Evolutionary conservation across 2,113 vertebrate genomes (phyloP).

Genomic region (Sula dactylatra): DNA sequence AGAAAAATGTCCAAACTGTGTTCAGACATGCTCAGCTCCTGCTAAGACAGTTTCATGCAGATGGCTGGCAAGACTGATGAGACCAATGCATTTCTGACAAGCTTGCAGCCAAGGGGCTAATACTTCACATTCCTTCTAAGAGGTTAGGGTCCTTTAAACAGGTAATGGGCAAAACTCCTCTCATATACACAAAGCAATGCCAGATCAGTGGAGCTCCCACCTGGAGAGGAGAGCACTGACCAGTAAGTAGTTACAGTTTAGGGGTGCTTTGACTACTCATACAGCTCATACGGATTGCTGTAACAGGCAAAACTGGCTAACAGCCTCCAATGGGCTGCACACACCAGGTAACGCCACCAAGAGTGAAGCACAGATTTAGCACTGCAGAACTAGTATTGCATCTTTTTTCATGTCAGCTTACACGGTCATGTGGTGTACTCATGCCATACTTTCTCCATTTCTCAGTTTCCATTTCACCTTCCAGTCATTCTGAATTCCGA

Average conservation of each 20-base stretch:
- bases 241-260: background rate
- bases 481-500: background rate
- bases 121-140: slow-evolving; percentile 48
- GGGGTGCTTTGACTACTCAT: background rate
- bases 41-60: background rate
- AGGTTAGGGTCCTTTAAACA: background rate
- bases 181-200: background rate
- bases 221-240: background rate
- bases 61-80: slow-evolving; percentile 35
- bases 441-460: background rate
- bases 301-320: background rate
- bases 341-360: background rate
- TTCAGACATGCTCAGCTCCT: slow-evolving; percentile 24
- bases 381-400: background rate
- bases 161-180: background rate
- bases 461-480: background rate
- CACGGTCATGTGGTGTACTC: background rate
- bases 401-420: background rate
- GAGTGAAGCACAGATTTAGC: background rate
- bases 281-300: background rate
- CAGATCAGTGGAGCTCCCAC: background rate
- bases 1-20: slow-evolving; percentile 45
- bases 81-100: background rate
- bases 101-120: slow-evolving; percentile 32
- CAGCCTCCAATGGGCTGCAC: background rate